Base-by-base conservation (phyloP, 2,888 invertebrate genomes). In the Gortyna flavago region DNA sequence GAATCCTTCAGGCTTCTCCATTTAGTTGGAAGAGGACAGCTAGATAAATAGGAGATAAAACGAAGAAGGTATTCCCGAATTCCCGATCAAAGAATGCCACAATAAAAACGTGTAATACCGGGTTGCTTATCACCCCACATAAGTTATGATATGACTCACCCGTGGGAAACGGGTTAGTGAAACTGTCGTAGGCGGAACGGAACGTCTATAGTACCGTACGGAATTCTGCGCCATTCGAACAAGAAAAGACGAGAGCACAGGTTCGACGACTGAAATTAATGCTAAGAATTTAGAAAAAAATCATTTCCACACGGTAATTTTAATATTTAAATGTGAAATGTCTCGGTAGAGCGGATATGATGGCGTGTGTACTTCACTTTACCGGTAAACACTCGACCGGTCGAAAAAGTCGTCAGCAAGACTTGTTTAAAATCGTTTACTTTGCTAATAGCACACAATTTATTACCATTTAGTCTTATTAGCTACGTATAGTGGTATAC, bases 381-480 rank as follows among this genome's bases (percentile, higher is more conserved):
- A 84, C 72, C 51, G 32, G 84, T 75, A 70, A 83, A 16, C 32
- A 73, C 48, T 66, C 51, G 71, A 76, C 79, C 62, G 69, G 66
- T 84, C 67, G 51, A 79, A 81, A 73, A 75, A 87, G 79, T 85
- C 83, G 83, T 85, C 81, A 77, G 77, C 75, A 72, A 82, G 72
- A 83, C 81, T 78, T 77, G 79, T 87, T 78, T 75, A 66, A 73
- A 86, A 80, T 82, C 87, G 86, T 92, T 92, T 90, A 88, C 88
- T 91, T 90, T 91, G 90, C 90, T 92, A 93, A 93, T 94, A 90
- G 86, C 83, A 72, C 80, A 80, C 89, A 91, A 93, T 93, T 94
- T 94, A 93, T 93, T 90, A 91, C 88, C 84, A 88, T 90, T 90
- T 88, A 89, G 83, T 90, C 90, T 91, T 85, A 78, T 82, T 72